Evolutionary conservation across 2,888 invertebrate genomes (phyloP).

Genomic region (Diabrotica balteata): DNA sequence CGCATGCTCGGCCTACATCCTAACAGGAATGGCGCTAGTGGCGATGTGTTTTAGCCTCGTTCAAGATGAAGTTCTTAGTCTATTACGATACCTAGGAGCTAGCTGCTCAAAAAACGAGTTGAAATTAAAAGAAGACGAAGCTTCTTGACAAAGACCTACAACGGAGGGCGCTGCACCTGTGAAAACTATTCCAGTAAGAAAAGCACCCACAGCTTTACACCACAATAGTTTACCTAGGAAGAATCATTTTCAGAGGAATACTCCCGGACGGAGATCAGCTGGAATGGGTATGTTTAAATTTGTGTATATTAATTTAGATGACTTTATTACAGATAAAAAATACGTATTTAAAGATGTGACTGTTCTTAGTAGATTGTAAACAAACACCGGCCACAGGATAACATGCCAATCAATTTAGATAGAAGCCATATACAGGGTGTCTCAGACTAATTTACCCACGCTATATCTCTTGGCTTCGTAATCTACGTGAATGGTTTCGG

Average conservation of each 20-base stretch:
- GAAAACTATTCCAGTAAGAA: conserved; percentile 56
- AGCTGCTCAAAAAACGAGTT: conserved; percentile 45
- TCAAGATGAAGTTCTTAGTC: conserved; percentile 75
- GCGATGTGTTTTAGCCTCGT: conserved; percentile 89
- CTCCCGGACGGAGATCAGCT: conserved; percentile 70
- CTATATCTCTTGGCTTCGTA: too few relatives aligned
- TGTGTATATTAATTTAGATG: neutral
- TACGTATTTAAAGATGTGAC: too few relatives aligned
- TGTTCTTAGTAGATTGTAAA: too few relatives aligned
- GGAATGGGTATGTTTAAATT: conserved; percentile 44
- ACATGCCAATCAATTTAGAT: too few relatives aligned
- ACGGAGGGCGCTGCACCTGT: conserved; percentile 62
- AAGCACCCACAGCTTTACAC: conserved; percentile 55
- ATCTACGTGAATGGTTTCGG: too few relatives aligned
- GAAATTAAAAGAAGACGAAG: conserved; percentile 61
- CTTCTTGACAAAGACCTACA: conserved; percentile 64
- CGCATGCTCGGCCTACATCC: conserved; percentile 80
- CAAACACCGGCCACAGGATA: too few relatives aligned
- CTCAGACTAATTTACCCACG: too few relatives aligned
- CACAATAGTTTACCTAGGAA: conserved; percentile 65
- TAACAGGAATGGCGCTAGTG: conserved; percentile 84
- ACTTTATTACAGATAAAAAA: too few relatives aligned
- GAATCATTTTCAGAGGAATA: conserved; percentile 70
- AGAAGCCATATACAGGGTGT: too few relatives aligned
- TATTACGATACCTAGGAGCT: conserved; percentile 60